Percentiles rank a stretch among this genome's conserved stretches.
Conservation (phyloP, 1,140 invertebrate genomes). For the Drosophila persimilis region DNA sequence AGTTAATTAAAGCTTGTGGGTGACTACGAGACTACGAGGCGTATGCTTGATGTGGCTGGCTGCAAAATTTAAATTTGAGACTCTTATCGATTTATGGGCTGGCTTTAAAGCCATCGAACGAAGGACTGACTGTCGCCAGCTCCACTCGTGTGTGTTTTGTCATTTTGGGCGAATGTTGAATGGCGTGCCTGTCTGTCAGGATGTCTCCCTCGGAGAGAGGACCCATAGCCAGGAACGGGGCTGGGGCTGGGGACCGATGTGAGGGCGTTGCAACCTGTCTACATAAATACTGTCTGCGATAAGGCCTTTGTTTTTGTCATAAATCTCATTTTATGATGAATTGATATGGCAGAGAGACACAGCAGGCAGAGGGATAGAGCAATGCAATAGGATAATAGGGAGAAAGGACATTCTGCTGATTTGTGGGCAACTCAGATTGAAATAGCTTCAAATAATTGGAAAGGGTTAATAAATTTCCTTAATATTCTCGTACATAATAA, state of each 20-base stretch:
- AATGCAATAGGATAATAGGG: constrained; percentile 36
- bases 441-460: constrained; percentile 20
- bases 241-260: not conserved
- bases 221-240: too few relatives aligned
- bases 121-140: constrained; percentile 1
- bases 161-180: constrained; percentile 45
- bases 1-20: constrained; percentile 66
- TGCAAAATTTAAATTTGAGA: constrained; percentile 43
- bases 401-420: constrained; percentile 24
- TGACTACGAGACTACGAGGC: constrained; percentile 39
- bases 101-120: constrained; percentile 48
- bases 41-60: constrained; percentile 53
- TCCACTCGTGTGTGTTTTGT: constrained; percentile 37
- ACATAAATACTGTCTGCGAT: constrained; percentile 83
- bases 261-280: constrained; percentile 68
- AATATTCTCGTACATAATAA: constrained; percentile 7
- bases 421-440: constrained; percentile 53
- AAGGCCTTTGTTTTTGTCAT: constrained; percentile 83
- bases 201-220: constrained; percentile 6
- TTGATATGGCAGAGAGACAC: constrained; percentile 58
- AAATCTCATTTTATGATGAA: constrained; percentile 83
- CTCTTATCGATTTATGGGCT: constrained; percentile 57
- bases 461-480: constrained; percentile 41
- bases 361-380: constrained; percentile 19
- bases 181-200: constrained; percentile 68